phyloP scores from a whole-genome alignment of 2,797 vertebrate species.

The Sphenopsis melanotis region DNA sequence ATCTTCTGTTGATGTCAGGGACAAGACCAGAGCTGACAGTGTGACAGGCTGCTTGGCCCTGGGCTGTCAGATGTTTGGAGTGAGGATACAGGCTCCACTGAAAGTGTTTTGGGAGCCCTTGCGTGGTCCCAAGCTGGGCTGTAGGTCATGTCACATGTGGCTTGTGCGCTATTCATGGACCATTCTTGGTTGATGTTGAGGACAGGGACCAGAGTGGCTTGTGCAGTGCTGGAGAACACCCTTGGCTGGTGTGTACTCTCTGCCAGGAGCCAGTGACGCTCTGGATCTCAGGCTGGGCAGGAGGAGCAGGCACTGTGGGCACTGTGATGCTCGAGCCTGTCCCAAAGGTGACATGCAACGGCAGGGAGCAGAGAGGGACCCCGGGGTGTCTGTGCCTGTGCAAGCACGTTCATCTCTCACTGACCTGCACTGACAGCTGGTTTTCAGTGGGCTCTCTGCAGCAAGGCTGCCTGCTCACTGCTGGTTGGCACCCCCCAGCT shows the following conservation, averaged over 20 bases:
- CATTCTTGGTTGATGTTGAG: not conserved
- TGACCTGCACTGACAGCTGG: conserved; percentile 27
- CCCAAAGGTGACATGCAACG: rapidly evolving
- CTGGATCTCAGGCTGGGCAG: not conserved
- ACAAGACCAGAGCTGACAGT: not conserved
- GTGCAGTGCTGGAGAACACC: not conserved
- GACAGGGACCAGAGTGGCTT: not conserved
- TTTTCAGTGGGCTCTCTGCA: not conserved
- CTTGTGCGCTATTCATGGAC: rapidly evolving
- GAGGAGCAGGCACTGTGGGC: not conserved
- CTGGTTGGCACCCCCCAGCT: conserved; percentile 34
- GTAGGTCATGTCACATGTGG: rapidly evolving
- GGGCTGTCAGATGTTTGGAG: not conserved
- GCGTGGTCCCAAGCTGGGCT: not conserved
- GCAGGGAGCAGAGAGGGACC: not conserved
- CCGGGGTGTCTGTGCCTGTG: not conserved
- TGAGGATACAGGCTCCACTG: not conserved
- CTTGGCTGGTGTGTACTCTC: not conserved
- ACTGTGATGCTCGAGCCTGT: rapidly evolving
- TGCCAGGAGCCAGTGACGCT: not conserved
- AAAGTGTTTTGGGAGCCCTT: not conserved
- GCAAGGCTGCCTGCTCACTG: not conserved
- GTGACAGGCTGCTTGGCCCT: not conserved
- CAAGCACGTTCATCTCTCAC: not conserved
- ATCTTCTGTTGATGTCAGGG: not conserved